Percentiles rank a stretch among this genome's conserved stretches.
These are phyloP conservation scores for Chloroclystis v-ata DNA, from an alignment of 2,888 invertebrate genomes.

Conservation along the genomic window DNA sequence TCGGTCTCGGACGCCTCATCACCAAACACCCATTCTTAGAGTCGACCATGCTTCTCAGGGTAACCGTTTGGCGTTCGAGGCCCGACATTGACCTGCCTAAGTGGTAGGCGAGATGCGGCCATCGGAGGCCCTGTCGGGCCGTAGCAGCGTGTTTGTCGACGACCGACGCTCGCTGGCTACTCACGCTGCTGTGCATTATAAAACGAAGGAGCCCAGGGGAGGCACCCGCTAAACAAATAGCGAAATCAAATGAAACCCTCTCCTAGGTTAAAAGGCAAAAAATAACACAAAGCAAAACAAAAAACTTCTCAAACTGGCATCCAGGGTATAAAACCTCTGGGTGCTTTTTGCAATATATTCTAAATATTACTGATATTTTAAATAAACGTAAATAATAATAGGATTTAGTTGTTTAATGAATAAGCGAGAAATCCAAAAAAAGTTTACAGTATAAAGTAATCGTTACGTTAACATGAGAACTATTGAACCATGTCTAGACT, in stretches of 20 bases:
- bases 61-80: slow-evolving; percentile 26
- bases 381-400: too few species aligned
- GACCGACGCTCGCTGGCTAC: slow-evolving; percentile 15
- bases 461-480: too few species aligned
- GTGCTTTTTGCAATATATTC: background rate
- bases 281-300: background rate
- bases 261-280: slow-evolving; percentile 4
- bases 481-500: background rate
- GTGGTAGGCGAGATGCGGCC: slow-evolving; percentile 12
- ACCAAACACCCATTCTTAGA: slow-evolving; percentile 2
- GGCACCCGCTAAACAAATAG: slow-evolving; percentile 26
- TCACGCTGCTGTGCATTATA: slow-evolving; percentile 26
- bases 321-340: background rate
- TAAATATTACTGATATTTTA: too few species aligned
- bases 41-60: slow-evolving; percentile 17
- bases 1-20: slow-evolving; percentile 23
- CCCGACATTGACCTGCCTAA: slow-evolving; percentile 20
- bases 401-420: too few species aligned
- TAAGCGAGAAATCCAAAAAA: too few species aligned
- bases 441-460: too few species aligned
- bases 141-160: slow-evolving; percentile 25
- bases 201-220: slow-evolving; percentile 26
- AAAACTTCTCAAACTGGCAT: background rate
- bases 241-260: slow-evolving; percentile 15
- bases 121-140: slow-evolving; percentile 24